phyloP scores from a whole-genome alignment of 2,113 vertebrate genomes.

The Anguilla rostrata region DNA sequence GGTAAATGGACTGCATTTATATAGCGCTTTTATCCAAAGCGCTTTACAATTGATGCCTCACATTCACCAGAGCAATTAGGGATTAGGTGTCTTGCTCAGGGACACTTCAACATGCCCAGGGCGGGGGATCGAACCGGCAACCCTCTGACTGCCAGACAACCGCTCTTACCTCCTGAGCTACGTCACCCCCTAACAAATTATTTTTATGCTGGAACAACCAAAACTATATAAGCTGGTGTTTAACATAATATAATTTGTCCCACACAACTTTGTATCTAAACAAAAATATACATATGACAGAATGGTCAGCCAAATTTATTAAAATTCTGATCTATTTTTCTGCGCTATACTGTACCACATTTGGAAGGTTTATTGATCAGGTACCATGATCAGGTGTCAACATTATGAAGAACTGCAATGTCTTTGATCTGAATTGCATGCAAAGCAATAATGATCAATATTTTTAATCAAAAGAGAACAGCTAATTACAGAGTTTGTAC shows the following conservation, averaged over 20 bases:
- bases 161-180: too few relatives aligned
- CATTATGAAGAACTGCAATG: neutral
- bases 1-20: too few relatives aligned
- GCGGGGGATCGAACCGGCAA: too few relatives aligned
- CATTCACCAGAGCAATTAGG: too few relatives aligned
- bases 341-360: neutral
- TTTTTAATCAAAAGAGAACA: neutral
- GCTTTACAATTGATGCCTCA: too few relatives aligned
- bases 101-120: too few relatives aligned
- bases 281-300: neutral
- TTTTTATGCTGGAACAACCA: neutral
- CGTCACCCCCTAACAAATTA: neutral
- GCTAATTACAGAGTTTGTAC: neutral
- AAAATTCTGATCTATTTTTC: neutral
- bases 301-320: neutral
- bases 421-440: neutral
- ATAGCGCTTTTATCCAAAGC: too few relatives aligned
- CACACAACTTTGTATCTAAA: too few relatives aligned
- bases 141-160: too few relatives aligned
- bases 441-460: neutral
- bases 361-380: neutral
- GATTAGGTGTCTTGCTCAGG: too few relatives aligned
- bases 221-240: neutral
- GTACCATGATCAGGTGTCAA: neutral
- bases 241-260: too few relatives aligned